A percentile compares a stretch with the other conserved stretches of the same genome.
These are phyloP conservation scores for Ceratina japonica DNA, from an alignment of 1,140 invertebrate genomes.

Conservation along the genomic window DNA sequence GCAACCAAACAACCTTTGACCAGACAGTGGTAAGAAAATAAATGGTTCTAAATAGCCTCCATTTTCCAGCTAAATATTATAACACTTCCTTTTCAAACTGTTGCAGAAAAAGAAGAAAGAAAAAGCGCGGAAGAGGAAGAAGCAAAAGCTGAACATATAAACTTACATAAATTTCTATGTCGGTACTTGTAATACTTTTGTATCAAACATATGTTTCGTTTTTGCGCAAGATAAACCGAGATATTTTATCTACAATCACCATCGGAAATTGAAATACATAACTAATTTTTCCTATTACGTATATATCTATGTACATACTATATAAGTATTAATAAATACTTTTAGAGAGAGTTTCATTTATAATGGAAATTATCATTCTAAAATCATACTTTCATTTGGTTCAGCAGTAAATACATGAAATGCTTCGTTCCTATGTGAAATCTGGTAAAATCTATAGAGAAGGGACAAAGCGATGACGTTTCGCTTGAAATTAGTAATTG, in stretches of 20 bases:
- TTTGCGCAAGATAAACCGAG: background rate
- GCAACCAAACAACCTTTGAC: slow-evolving; percentile 52
- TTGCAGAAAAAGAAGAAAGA: slow-evolving; percentile 44
- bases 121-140: slow-evolving; percentile 34
- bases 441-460: background rate
- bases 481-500: slow-evolving; percentile 12
- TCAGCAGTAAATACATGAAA: background rate
- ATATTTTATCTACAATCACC: background rate
- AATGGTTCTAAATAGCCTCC: too few species aligned
- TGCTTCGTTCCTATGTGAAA: background rate
- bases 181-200: background rate
- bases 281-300: background rate
- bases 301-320: background rate
- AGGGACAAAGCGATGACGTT: background rate
- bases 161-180: background rate
- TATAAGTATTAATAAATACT: background rate
- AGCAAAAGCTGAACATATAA: slow-evolving; percentile 53
- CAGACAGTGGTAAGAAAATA: slow-evolving; percentile 56
- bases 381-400: too few species aligned
- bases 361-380: too few species aligned
- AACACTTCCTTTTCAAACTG: background rate
- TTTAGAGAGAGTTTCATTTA: background rate
- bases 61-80: background rate
- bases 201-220: background rate
- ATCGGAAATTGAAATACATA: too few species aligned